phyloP scores from a whole-genome alignment of 2,888 invertebrate genomes.

The Amiota minor region DNA sequence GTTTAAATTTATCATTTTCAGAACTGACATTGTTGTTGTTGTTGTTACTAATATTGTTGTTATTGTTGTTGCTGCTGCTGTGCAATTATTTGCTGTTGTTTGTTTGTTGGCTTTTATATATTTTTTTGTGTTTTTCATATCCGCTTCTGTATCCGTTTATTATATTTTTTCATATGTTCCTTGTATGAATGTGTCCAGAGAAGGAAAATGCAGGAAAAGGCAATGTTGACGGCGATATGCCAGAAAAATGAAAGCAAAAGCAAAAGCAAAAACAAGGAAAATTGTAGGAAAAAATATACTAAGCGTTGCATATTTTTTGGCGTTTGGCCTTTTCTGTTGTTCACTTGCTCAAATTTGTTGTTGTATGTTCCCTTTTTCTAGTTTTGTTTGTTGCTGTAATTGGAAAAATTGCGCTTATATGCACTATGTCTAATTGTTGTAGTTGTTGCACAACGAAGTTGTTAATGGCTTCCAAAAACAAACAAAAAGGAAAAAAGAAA shows the following conservation, averaged over 20 bases:
- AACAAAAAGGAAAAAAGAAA: background rate
- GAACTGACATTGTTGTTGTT: slow-evolving; percentile 42
- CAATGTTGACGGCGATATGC: slow-evolving; percentile 34
- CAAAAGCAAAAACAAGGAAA: background rate
- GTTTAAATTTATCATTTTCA: slow-evolving; percentile 67
- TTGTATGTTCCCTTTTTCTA: slow-evolving; percentile 1
- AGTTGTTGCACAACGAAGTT: no score
- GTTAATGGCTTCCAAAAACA: no score
- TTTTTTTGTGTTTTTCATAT: slow-evolving; percentile 9
- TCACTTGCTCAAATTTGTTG: background rate
- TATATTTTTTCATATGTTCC: background rate
- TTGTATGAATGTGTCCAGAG: no score
- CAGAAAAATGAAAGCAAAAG: slow-evolving; percentile 11
- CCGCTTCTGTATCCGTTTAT: background rate
- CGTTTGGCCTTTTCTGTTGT: slow-evolving; percentile 14
- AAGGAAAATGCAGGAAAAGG: background rate
- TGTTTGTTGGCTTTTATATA: slow-evolving; percentile 14
- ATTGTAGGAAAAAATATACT: slow-evolving; percentile 12
- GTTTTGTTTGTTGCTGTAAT: background rate
- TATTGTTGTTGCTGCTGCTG: slow-evolving; percentile 9
- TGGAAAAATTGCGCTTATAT: no score
- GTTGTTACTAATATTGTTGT: slow-evolving; percentile 30
- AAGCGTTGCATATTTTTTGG: slow-evolving; percentile 25
- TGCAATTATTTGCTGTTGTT: slow-evolving; percentile 10
- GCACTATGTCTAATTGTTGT: no score